These are phyloP conservation scores for Perdita meconis DNA, from an alignment of 2,888 invertebrate genomes.

Conservation along the genomic window DNA sequence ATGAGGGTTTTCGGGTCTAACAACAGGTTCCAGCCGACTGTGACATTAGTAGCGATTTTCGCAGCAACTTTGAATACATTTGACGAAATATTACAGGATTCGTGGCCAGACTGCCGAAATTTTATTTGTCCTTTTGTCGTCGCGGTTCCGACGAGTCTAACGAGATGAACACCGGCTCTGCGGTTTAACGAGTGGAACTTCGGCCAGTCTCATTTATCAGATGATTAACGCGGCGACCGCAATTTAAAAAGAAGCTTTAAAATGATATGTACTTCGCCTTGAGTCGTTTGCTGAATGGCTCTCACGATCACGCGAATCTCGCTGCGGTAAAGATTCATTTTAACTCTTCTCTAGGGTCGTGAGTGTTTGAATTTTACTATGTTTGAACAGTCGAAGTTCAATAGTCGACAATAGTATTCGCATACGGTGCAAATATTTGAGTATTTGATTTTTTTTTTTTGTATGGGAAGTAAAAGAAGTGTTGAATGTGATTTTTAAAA, in stretches of 20 bases:
- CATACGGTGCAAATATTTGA: too few species aligned
- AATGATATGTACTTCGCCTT: constrained; percentile 28
- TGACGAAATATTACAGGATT: constrained; percentile 2
- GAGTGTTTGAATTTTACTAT: too few species aligned
- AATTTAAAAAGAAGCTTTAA: constrained; percentile 56
- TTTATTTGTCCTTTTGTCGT: constrained; percentile 19
- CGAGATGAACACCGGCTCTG: constrained; percentile 63
- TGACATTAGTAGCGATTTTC: constrained; percentile 15
- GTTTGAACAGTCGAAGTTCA: too few species aligned
- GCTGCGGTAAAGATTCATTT: constrained; percentile 4
- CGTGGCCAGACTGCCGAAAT: constrained; percentile 12
- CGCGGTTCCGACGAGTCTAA: constrained; percentile 19
- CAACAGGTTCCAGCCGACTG: constrained; percentile 13
- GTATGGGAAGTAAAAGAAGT: background rate
- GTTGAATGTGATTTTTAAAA: background rate
- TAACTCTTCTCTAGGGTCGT: background rate
- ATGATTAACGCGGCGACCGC: constrained; percentile 67
- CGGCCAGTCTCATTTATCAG: constrained; percentile 69
- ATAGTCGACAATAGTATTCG: too few species aligned
- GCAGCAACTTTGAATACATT: constrained; percentile 16
- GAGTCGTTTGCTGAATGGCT: constrained; percentile 23
- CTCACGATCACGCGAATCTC: constrained; percentile 36
- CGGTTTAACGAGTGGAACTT: constrained; percentile 76
- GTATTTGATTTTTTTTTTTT: background rate
- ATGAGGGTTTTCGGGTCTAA: constrained; percentile 25